phyloP scores from a whole-genome alignment of 2,888 invertebrate species.

The Colostygia pectinataria region DNA sequence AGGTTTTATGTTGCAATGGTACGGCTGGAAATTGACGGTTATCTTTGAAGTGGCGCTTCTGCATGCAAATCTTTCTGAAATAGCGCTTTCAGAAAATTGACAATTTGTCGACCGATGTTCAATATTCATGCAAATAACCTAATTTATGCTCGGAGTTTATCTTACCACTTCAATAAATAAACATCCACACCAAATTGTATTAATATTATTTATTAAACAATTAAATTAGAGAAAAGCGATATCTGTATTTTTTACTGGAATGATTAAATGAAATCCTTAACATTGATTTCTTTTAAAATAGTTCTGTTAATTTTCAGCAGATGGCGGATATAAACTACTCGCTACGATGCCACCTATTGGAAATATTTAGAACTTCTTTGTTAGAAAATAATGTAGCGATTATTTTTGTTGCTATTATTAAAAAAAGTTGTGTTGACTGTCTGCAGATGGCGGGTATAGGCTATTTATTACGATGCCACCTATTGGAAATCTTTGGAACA shows the following conservation, averaged over 20 bases:
- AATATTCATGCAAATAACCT: constrained; percentile 1
- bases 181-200: no score
- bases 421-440: not conserved
- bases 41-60: constrained; percentile 82
- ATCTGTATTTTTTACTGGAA: constrained; percentile 6
- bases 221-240: constrained; percentile 7
- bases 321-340: constrained; percentile 12
- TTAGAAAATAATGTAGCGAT: no score
- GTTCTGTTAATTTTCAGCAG: constrained; percentile 7
- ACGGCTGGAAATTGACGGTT: constrained; percentile 48
- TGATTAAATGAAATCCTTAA: not conserved
- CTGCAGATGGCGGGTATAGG: constrained; percentile 19
- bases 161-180: no score
- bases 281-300: constrained; percentile 10
- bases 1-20: constrained; percentile 24
- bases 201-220: not conserved
- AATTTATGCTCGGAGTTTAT: not conserved
- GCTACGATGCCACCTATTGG: constrained; percentile 5
- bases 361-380: not conserved
- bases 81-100: constrained; percentile 54
- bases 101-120: constrained; percentile 53
- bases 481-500: not conserved
- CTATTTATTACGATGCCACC: constrained; percentile 2
- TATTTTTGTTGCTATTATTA: constrained; percentile 8
- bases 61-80: constrained; percentile 74